phyloP scores from a whole-genome alignment of 2,113 vertebrate species.

The Cisticola juncidis region DNA sequence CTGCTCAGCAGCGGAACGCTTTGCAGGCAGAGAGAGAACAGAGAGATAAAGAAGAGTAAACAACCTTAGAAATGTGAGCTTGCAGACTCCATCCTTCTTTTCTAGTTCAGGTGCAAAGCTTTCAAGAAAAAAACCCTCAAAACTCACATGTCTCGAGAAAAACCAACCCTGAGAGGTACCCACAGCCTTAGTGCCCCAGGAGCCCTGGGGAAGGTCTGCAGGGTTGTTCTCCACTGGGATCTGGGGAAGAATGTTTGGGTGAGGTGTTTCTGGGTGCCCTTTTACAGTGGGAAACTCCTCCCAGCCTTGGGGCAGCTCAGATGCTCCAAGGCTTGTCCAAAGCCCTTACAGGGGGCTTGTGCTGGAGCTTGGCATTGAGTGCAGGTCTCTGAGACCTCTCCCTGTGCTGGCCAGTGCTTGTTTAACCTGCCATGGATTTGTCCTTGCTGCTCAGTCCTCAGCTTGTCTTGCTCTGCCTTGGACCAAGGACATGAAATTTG shows the following conservation, averaged over 20 bases:
- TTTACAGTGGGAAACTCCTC: background rate
- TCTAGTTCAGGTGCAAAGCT: too few species aligned
- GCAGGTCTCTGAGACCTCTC: background rate
- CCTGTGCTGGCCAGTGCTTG: background rate
- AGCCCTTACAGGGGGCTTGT: background rate
- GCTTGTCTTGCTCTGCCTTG: background rate
- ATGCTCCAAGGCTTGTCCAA: fast-evolving
- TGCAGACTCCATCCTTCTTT: too few species aligned
- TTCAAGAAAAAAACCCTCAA: too few species aligned
- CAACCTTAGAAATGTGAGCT: too few species aligned
- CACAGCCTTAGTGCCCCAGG: fast-evolving
- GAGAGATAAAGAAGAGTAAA: too few species aligned
- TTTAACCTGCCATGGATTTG: background rate
- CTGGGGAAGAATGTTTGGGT: background rate
- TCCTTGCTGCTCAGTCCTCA: background rate
- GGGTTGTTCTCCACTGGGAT: background rate
- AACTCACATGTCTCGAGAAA: too few species aligned
- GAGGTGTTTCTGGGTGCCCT: background rate
- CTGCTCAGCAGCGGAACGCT: too few species aligned
- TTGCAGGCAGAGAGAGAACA: too few species aligned
- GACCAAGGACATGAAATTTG: background rate
- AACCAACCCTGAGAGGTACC: too few species aligned
- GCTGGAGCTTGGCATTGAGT: background rate
- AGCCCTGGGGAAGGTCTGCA: fast-evolving
- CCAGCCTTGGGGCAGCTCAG: background rate